Base-by-base conservation (phyloP, 2,113 vertebrate species). In the Stercorarius parasiticus region DNA sequence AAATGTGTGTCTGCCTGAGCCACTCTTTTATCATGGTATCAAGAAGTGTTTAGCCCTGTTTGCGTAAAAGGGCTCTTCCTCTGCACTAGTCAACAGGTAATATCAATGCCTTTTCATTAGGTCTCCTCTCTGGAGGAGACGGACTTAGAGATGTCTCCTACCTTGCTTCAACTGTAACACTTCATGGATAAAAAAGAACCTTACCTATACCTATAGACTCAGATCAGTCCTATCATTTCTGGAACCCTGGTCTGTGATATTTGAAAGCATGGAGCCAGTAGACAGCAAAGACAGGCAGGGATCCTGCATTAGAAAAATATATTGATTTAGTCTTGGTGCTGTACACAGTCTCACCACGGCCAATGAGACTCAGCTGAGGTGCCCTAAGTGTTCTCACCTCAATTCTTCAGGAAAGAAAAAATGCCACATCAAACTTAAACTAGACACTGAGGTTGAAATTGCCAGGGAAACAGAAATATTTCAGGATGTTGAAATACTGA, bases 401-500 rank as follows among this genome's bases (percentile, higher is more conserved):
- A 86, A 90, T 74, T 88, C 55, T 61, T 73, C 52, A 34, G 49
- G 42, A 80, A 83, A 76, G 34, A 38, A 83, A 92, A 93, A 93
- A 62, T 64, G 20, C 15, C 42, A 78, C 8, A 69, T 70, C 62
- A 90, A 70, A 86, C 12, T 77, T 82, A 85, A 85, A 69, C 10
- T 18, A 95, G 53, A 77, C 36, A 56, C n/a, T 17, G 15, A 90
- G 72, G 72, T 13, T 90, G 71, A 83, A 96, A 95, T 74, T 92
- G 32, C 50, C 71, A 86, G 71, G 66, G 74, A 95, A 93, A 90
- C 52, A 83, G 71, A 86, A 42, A 34, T 62, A 58, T 90, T 81
- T 95, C 82, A 90, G 56, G 25, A 80, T 42, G n/a, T 19, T 92
- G 92, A 90, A 81, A 83, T 30, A n/a, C 17, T 95, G 92, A 88